A percentile compares a stretch with the other conserved stretches of the same genome.
These are phyloP conservation scores for Pseudococcus longispinus DNA, from an alignment of 2,888 invertebrate species.

Conservation along the genomic window DNA sequence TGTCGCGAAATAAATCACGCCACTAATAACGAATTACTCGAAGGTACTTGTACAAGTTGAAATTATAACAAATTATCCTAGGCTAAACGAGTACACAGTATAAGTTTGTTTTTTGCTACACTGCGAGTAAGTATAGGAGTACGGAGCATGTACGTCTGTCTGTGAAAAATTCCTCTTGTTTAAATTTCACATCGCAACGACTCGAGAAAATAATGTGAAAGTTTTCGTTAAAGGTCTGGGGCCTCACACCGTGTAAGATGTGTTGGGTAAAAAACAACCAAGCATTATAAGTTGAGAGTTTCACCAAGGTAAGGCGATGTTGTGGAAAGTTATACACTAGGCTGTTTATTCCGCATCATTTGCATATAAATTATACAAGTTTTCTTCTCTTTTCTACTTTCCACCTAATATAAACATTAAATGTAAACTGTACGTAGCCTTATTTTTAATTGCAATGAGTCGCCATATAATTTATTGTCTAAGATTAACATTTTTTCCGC, in stretches of 20 bases:
- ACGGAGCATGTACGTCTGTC: not conserved
- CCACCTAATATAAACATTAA: slow-evolving; percentile 47
- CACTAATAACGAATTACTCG: not conserved
- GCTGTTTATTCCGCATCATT: slow-evolving; percentile 49
- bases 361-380: slow-evolving; percentile 51
- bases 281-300: slow-evolving; percentile 33
- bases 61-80: slow-evolving; percentile 26
- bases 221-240: slow-evolving; percentile 28
- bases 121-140: not conserved
- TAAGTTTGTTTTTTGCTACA: not conserved
- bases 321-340: slow-evolving; percentile 45
- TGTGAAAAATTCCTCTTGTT: slow-evolving; percentile 29
- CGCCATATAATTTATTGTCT: slow-evolving; percentile 35
- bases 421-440: slow-evolving; percentile 46
- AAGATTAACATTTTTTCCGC: slow-evolving; percentile 37
- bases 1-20: not conserved
- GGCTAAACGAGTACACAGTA: not conserved
- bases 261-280: slow-evolving; percentile 36
- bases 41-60: not conserved
- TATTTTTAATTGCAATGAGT: slow-evolving; percentile 43
- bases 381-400: slow-evolving; percentile 47
- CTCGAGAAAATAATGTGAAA: slow-evolving; percentile 33
- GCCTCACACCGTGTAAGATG: not conserved
- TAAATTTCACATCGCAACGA: slow-evolving; percentile 10
- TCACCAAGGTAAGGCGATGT: slow-evolving; percentile 20